A percentile compares a stretch with the other conserved stretches of the same genome.
phyloP scores from a whole-genome alignment of 2,797 vertebrate genomes.

The Perdix hodgsoniae region DNA sequence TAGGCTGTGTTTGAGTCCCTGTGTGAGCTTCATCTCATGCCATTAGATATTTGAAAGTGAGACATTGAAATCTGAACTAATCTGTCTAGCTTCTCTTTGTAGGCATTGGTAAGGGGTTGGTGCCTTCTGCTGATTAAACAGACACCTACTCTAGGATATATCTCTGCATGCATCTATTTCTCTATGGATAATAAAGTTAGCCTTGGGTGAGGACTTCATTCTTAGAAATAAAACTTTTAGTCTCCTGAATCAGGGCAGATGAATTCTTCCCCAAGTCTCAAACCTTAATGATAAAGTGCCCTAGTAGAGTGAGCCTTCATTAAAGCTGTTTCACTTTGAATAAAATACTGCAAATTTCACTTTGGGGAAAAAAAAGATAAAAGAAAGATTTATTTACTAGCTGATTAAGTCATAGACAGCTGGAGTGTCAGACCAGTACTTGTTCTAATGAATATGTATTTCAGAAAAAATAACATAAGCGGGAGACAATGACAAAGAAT shows the following conservation, averaged over 20 bases:
- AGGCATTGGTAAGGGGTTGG: not conserved
- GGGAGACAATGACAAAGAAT: not conserved
- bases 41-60: conserved; percentile 37
- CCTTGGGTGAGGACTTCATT: not conserved
- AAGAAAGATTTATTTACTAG: not conserved
- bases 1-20: not conserved
- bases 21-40: not conserved
- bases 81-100: not conserved
- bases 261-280: not conserved
- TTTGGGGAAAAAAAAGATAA: fast-evolving
- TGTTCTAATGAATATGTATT: not conserved
- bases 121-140: conserved; percentile 1
- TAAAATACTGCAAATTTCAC: not conserved
- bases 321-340: not conserved
- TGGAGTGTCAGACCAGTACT: not conserved
- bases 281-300: not conserved
- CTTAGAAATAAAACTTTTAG: conserved; percentile 11
- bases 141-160: not conserved
- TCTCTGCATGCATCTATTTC: not conserved
- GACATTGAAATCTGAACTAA: not conserved
- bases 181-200: not conserved
- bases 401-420: not conserved
- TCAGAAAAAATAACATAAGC: not conserved
- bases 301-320: not conserved
- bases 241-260: not conserved